These are phyloP conservation scores for Portevinia maculata DNA, from an alignment of 2,888 invertebrate species.

Conservation along the genomic window DNA sequence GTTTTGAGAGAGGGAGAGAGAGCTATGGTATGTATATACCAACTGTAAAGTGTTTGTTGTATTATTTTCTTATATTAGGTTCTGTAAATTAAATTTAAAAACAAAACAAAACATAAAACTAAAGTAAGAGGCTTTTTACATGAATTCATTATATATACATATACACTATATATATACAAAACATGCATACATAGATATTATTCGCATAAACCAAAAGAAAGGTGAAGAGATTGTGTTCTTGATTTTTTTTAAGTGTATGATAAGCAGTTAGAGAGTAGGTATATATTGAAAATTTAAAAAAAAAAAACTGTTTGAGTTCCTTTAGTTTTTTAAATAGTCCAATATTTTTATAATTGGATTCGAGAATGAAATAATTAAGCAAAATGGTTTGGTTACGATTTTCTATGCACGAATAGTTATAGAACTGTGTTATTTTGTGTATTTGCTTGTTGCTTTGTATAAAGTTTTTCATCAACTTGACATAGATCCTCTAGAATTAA, in stretches of 20 bases:
- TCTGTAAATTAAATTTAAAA: slow-evolving; percentile 59
- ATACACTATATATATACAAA: slow-evolving; percentile 71
- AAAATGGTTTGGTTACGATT: too few species aligned
- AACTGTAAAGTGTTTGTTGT: slow-evolving; percentile 48
- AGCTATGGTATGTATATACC: slow-evolving; percentile 30
- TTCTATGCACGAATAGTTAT: too few species aligned
- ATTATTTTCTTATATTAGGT: slow-evolving; percentile 20
- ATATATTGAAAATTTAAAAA: slow-evolving; percentile 38
- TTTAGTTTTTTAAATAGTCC: slow-evolving; percentile 48
- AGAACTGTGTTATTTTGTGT: too few species aligned
- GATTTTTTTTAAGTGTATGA: slow-evolving; percentile 46
- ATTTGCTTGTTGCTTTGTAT: too few species aligned
- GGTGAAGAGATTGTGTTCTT: slow-evolving; percentile 34
- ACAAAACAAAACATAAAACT: slow-evolving; percentile 21
- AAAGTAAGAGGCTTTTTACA: slow-evolving; percentile 73
- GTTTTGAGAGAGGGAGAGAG: slow-evolving; percentile 24
- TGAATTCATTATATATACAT: slow-evolving; percentile 71
- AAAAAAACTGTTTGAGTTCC: slow-evolving; percentile 60
- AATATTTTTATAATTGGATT: background rate
- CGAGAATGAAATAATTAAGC: too few species aligned
- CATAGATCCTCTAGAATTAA: too few species aligned
- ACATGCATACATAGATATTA: slow-evolving; percentile 69
- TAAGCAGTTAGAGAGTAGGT: slow-evolving; percentile 35
- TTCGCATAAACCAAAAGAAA: slow-evolving; percentile 62
- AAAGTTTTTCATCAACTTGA: too few species aligned